Conservation (phyloP, 2,888 invertebrate species). For the Torymus auratus region DNA sequence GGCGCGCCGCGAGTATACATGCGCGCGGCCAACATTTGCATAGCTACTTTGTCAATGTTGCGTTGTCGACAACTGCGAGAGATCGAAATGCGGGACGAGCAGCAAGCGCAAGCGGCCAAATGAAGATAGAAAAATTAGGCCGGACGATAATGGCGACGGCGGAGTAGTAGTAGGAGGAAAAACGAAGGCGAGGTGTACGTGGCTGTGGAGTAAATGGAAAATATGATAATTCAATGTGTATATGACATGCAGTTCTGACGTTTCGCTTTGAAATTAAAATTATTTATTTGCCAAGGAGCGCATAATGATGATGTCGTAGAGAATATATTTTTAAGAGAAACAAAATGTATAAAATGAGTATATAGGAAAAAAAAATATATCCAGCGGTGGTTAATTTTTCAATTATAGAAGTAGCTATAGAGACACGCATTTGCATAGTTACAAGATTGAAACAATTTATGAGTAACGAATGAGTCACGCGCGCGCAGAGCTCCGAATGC, state of each 20-base stretch:
- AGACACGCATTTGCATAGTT: background rate
- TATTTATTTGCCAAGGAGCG: no score
- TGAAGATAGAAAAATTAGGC: slow-evolving; percentile 35
- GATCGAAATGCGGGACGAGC: slow-evolving; percentile 38
- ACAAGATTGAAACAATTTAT: slow-evolving; percentile 12
- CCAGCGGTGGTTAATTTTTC: no score
- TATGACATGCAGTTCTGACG: no score
- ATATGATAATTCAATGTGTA: slow-evolving; percentile 29
- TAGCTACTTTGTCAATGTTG: slow-evolving; percentile 70
- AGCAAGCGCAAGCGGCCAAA: background rate
- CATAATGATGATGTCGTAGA: no score
- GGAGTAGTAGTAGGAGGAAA: background rate
- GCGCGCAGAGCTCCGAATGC: background rate
- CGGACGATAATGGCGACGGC: slow-evolving; percentile 11
- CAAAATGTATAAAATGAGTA: no score
- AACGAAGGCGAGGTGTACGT: background rate
- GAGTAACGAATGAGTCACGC: background rate
- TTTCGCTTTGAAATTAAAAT: no score
- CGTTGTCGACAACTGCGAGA: slow-evolving; percentile 44
- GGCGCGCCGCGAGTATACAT: slow-evolving; percentile 58
- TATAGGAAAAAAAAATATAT: no score
- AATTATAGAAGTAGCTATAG: background rate
- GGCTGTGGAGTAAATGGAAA: background rate
- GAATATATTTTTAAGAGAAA: no score
- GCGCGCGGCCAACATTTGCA: slow-evolving; percentile 63